Conservation (phyloP, 2,888 invertebrate genomes). For the Diadegma fenestrale region DNA sequence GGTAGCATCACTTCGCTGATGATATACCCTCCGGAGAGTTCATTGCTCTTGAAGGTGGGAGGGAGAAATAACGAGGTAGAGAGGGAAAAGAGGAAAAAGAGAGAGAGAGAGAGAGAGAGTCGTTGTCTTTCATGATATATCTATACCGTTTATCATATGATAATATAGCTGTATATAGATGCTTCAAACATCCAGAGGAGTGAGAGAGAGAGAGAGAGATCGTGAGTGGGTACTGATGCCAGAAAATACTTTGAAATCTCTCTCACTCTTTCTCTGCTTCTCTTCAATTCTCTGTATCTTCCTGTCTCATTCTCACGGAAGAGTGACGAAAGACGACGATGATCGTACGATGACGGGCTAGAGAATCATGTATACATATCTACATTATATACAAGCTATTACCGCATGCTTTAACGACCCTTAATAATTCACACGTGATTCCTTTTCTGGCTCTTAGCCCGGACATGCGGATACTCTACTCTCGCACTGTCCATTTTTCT, state of each 20-base stretch:
- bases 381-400: conserved; percentile 65
- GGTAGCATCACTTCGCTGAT: conserved; percentile 83
- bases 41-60: conserved; percentile 82
- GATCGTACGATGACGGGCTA: conserved; percentile 52
- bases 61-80: conserved; percentile 71
- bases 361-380: conserved; percentile 41
- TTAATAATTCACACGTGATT: conserved; percentile 81
- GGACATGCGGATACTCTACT: conserved; percentile 43
- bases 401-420: conserved; percentile 75
- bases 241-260: conserved; percentile 65
- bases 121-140: conserved; percentile 15
- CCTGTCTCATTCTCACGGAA: conserved; percentile 35
- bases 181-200: conserved; percentile 23
- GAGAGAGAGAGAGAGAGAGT: conserved; percentile 28
- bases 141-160: conserved; percentile 7
- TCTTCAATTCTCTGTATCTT: conserved; percentile 1
- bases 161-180: conserved; percentile 25
- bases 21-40: conserved; percentile 83
- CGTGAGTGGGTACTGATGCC: conserved; percentile 64
- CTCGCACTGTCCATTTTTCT: neutral
- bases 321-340: conserved; percentile 55
- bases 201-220: conserved; percentile 70
- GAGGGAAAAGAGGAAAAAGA: conserved; percentile 57
- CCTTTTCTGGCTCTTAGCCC: conserved; percentile 62
- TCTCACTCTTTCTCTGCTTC: conserved; percentile 5